Evolutionary conservation across 2,113 vertebrate genomes (phyloP), one percentile per base, ranked within the genome.

Genomic region (Chionodraco myersi): DNA sequence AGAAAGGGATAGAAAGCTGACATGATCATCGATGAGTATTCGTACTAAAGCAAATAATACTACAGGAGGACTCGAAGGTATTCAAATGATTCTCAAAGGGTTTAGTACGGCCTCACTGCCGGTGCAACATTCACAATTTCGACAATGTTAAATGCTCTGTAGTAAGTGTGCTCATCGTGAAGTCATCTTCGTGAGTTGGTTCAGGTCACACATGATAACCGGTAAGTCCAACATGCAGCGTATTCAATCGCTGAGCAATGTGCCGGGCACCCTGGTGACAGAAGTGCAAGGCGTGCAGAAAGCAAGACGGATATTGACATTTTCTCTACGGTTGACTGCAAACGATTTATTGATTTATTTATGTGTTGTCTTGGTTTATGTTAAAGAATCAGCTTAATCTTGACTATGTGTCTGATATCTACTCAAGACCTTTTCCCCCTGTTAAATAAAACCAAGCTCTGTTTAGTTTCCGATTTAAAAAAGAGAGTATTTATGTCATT

Each of bases 1-100:
- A 72, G 60, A 67, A 48, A 72, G 70, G 26, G 62, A 69, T 45
- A 2, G 56, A 73, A 58, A 44, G 53, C 48, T 16, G 41, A 58
- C 44, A 41, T 72, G 16, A 61, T 26, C 21, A 53, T 23, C 8
- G 14, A 6, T 5, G 26, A 18, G 52, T 14, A n/a, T 34, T 30
- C 5, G 54, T 36, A 47, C 69, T 63, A 45, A 15, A 44, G 8
- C 9, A 26, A 56, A 69, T 18, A 41, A 36, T 16, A 0, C 52
- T 30, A 41, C 7, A 1, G 5, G 5, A n/a, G 2, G 18, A 41
- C 51, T 67, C 2, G 18, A 30, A 16, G 3, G 47, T 34, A 51
- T 15, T 5, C 3, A 11, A 9, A 1, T 15, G 11, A 8, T 44
- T 53, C 8, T 52, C 12, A 72, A 12, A 18, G 9, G 23, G 56